phyloP scores from a whole-genome alignment of 92 coral and sea anemone species.

The Porites lobata region DNA sequence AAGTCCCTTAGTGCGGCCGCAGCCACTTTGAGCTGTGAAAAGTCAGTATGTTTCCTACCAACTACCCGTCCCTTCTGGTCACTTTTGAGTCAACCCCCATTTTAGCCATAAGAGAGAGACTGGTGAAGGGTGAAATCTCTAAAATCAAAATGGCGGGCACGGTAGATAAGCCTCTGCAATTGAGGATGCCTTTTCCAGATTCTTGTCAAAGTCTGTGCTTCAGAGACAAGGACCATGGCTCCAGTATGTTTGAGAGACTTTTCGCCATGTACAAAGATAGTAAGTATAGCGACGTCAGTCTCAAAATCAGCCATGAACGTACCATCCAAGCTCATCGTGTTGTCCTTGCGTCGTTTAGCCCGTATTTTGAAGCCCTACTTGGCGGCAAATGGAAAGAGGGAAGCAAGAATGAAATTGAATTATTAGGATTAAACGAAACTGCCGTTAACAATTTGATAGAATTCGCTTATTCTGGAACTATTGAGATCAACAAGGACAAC shows the following conservation, averaged over 20 bases:
- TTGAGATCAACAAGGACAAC: conserved; percentile 68
- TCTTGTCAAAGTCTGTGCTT: neutral
- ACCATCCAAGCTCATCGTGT: conserved; percentile 80
- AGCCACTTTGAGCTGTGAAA: too few relatives aligned
- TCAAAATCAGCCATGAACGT: conserved; percentile 58
- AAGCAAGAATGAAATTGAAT: conserved; percentile 64
- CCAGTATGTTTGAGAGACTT: neutral
- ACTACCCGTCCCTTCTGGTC: too few relatives aligned
- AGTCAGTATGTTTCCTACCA: too few relatives aligned
- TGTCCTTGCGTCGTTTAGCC: conserved; percentile 80
- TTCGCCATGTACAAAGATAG: conserved; percentile 37
- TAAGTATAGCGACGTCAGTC: conserved; percentile 77
- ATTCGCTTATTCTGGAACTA: conserved; percentile 84
- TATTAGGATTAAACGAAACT: conserved; percentile 61
- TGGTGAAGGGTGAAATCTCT: neutral
- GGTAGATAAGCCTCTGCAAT: neutral
- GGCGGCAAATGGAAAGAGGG: conserved; percentile 72
- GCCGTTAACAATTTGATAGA: conserved; percentile 70
- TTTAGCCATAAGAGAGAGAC: neutral
- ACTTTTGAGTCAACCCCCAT: too few relatives aligned
- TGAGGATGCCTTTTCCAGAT: neutral
- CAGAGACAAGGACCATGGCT: conserved; percentile 1
- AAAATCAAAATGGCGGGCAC: neutral
- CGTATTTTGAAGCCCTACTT: conserved; percentile 78
- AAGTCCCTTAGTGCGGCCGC: too few relatives aligned